These are phyloP conservation scores for Cyclura pinguis DNA, from an alignment of 2,797 vertebrate genomes.

Conservation along the genomic window DNA sequence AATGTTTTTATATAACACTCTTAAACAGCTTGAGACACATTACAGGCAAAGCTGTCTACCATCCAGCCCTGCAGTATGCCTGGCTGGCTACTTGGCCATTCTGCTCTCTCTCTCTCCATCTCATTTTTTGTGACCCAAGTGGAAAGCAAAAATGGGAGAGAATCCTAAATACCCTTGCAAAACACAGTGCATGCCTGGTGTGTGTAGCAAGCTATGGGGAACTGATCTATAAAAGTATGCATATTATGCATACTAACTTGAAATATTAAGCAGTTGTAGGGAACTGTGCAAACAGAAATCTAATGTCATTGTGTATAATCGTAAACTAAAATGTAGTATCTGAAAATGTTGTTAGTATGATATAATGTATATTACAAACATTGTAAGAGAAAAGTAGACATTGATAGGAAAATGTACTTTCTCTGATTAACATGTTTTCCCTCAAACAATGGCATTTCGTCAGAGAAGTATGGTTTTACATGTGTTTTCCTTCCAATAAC, in stretches of 20 bases:
- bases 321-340: no score
- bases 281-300: not conserved
- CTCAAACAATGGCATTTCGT: no score
- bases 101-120: no score
- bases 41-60: no score
- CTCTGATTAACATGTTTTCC: no score
- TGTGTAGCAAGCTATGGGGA: not conserved
- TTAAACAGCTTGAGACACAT: not conserved
- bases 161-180: not conserved
- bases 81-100: not conserved
- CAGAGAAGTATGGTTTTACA: no score
- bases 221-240: not conserved
- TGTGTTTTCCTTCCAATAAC: no score
- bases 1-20: not conserved
- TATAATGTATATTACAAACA: no score
- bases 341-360: not conserved
- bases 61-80: not conserved
- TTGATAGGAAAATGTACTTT: no score
- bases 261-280: not conserved
- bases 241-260: not conserved
- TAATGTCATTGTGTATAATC: not conserved
- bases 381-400: not conserved
- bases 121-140: not conserved
- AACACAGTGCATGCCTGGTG: not conserved
- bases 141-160: not conserved